Evolutionary conservation across 2,113 vertebrate genomes (phyloP).

Genomic region (Tragelaphus imberbis): DNA sequence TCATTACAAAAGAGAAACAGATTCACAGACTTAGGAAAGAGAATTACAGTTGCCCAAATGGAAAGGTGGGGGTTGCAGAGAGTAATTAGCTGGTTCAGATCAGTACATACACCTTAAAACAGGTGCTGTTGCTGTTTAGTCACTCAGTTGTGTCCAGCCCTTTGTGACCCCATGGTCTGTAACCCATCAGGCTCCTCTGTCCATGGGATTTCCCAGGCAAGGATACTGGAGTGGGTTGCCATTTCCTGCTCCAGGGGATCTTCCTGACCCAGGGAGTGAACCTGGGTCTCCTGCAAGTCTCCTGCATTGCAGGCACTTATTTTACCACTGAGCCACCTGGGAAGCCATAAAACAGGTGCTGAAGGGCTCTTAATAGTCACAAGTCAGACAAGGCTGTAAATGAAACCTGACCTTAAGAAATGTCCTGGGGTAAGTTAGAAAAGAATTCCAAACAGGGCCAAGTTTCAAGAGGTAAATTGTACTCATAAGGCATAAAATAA

Average conservation of each 20-base stretch:
- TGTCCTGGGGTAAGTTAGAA: neutral
- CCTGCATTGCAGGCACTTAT: accelerated
- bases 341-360: neutral
- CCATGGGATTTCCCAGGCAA: accelerated
- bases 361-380: neutral
- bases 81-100: neutral
- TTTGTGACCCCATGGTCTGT: neutral
- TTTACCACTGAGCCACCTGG: neutral
- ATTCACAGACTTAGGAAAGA: neutral
- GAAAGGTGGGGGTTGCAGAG: neutral
- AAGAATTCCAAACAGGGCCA: neutral
- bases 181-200: neutral
- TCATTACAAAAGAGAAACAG: neutral
- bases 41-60: neutral
- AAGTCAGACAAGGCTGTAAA: neutral
- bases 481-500: neutral
- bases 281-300: neutral
- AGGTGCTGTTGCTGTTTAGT: neutral
- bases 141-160: neutral
- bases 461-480: neutral
- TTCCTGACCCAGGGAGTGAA: neutral
- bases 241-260: neutral
- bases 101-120: neutral
- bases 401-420: neutral
- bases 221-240: neutral